phyloP scores from a whole-genome alignment of 2,888 invertebrate species.

The Holacanthella duospinosa region DNA sequence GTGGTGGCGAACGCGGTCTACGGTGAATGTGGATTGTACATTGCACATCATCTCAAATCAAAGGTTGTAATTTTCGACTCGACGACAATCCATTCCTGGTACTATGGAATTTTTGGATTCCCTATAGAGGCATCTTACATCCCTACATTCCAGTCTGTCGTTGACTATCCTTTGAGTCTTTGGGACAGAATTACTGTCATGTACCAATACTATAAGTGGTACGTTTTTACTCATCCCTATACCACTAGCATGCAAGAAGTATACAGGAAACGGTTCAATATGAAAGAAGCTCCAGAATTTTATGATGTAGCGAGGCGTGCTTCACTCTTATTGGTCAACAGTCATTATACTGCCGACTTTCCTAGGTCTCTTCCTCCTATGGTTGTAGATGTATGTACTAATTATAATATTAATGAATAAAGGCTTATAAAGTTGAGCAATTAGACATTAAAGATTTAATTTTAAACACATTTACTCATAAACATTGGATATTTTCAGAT shows the following conservation, averaged over 20 bases:
- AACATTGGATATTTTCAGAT: constrained; percentile 9
- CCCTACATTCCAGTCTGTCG: constrained; percentile 16
- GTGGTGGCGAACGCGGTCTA: constrained; percentile 7
- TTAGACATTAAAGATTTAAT: not conserved
- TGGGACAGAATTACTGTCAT: constrained; percentile 14
- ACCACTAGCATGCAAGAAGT: not conserved
- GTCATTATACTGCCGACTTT: constrained; percentile 25
- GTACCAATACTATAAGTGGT: constrained; percentile 4
- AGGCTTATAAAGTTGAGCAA: no score
- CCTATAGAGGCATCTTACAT: constrained; percentile 17
- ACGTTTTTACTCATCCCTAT: constrained; percentile 1
- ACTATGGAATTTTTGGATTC: constrained; percentile 20
- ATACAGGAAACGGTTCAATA: constrained; percentile 7
- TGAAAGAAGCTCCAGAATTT: constrained; percentile 12
- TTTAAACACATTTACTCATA: not conserved
- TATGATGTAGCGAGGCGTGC: constrained; percentile 13
- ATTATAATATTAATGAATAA: constrained; percentile 15
- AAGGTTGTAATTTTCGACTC: constrained; percentile 21
- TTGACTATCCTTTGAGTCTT: constrained; percentile 13
- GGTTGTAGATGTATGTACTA: not conserved
- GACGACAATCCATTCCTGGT: constrained; percentile 19
- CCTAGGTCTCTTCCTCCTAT: constrained; percentile 25
- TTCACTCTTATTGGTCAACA: constrained; percentile 27
- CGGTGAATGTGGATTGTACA: constrained; percentile 9
- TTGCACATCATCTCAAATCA: constrained; percentile 17